phyloP scores from a whole-genome alignment of 1,140 invertebrate species.

The Tenebrio molitor region DNA sequence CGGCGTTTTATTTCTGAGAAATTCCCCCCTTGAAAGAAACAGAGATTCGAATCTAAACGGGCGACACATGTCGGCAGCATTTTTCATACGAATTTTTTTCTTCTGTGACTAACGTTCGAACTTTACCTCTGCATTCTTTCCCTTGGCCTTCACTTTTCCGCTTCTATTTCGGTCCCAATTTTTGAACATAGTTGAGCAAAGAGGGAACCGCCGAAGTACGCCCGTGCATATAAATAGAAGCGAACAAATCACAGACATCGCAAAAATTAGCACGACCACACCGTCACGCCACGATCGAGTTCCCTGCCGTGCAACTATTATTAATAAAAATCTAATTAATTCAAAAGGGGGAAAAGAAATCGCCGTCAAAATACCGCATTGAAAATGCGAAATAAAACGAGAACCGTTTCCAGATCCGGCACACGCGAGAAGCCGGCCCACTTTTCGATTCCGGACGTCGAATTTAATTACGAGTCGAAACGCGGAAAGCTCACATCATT shows the following conservation, averaged over 20 bases:
- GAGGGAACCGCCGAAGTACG: not conserved
- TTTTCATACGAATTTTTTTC: not conserved
- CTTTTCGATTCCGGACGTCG: not conserved
- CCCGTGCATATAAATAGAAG: constrained; percentile 18
- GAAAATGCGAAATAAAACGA: too few relatives aligned
- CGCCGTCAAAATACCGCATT: not conserved
- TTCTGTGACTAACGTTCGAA: not conserved
- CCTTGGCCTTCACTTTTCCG: not conserved
- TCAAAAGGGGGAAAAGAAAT: not conserved
- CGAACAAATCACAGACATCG: constrained; percentile 27
- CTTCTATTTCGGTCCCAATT: not conserved
- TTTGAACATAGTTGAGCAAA: not conserved
- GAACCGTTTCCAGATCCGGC: too few relatives aligned
- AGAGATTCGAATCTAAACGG: too few relatives aligned
- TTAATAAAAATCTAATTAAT: constrained; percentile 36
- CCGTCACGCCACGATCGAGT: constrained; percentile 14
- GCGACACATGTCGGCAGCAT: too few relatives aligned
- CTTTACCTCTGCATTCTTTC: not conserved
- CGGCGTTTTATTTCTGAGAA: too few relatives aligned
- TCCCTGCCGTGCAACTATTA: constrained; percentile 12
- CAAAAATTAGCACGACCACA: constrained; percentile 20
- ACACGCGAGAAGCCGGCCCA: too few relatives aligned
- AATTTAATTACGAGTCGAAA: constrained; percentile 8
- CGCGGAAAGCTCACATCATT: constrained; percentile 7
- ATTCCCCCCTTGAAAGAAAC: too few relatives aligned